Evolutionary conservation across 2,888 invertebrate species (phyloP).

Genomic region (Selenia dentaria): DNA sequence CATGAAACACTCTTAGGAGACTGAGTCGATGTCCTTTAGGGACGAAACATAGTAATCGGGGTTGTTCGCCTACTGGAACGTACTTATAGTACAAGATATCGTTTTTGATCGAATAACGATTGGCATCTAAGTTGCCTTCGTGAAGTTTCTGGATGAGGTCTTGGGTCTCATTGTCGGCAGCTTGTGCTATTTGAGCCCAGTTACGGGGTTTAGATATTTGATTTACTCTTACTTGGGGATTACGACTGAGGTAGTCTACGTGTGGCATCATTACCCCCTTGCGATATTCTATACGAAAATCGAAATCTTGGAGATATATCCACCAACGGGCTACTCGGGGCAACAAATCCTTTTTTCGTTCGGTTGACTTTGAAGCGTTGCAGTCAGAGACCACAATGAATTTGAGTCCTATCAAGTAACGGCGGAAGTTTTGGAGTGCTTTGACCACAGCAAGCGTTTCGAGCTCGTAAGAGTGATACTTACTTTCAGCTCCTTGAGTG

Average conservation of each 20-base stretch:
- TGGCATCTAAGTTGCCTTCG: slow-evolving; percentile 31
- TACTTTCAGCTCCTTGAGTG: slow-evolving; percentile 28
- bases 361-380: slow-evolving; percentile 35
- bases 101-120: slow-evolving; percentile 18
- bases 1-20: slow-evolving; percentile 36
- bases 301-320: slow-evolving; percentile 38
- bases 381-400: slow-evolving; percentile 41
- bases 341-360: slow-evolving; percentile 35
- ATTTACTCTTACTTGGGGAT: slow-evolving; percentile 28
- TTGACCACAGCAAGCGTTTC: slow-evolving; percentile 32
- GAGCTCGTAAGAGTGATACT: slow-evolving; percentile 35
- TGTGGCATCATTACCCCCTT: slow-evolving; percentile 33
- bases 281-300: slow-evolving; percentile 33
- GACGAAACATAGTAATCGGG: slow-evolving; percentile 30
- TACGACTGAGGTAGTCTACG: too few relatives aligned
- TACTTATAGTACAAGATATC: slow-evolving; percentile 28
- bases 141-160: slow-evolving; percentile 25
- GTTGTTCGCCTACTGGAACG: slow-evolving; percentile 25
- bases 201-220: slow-evolving; percentile 14
- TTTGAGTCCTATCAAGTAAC: slow-evolving; percentile 29
- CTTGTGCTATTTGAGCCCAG: slow-evolving; percentile 34
- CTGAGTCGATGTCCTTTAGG: slow-evolving; percentile 41
- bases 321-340: slow-evolving; percentile 39
- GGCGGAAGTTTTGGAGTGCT: slow-evolving; percentile 34
- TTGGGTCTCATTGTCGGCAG: slow-evolving; percentile 33